These are phyloP conservation scores for Hemicentrotus pulcherrimus DNA, from an alignment of 35 echinoderm and acorn worm species.

Conservation along the genomic window DNA sequence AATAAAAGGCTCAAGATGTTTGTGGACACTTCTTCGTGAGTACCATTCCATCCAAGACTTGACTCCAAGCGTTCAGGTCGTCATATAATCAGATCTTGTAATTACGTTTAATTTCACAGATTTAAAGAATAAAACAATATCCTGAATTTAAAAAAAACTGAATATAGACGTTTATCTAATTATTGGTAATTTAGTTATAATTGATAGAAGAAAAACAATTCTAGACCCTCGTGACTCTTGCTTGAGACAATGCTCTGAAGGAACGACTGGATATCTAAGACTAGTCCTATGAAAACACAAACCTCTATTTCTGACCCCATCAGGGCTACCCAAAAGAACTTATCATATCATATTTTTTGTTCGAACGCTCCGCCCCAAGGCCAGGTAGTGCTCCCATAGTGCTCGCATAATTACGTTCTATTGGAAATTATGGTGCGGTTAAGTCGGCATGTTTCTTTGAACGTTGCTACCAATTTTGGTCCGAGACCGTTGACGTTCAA, in stretches of 20 bases:
- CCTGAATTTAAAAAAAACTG: too few relatives aligned
- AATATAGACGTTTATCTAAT: too few relatives aligned
- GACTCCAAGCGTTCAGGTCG: too few relatives aligned
- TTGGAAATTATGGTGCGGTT: slow-evolving; percentile 50
- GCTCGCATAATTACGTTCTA: slow-evolving; percentile 43
- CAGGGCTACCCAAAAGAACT: slow-evolving; percentile 21
- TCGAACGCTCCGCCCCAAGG: slow-evolving; percentile 35
- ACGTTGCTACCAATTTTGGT: slow-evolving; percentile 8
- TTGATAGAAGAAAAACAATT: too few relatives aligned
- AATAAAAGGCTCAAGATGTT: not conserved
- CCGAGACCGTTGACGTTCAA: not conserved
- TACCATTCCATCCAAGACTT: not conserved
- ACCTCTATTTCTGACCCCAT: slow-evolving; percentile 30
- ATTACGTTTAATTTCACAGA: too few relatives aligned
- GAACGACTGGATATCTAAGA: not conserved
- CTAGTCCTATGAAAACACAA: slow-evolving; percentile 22
- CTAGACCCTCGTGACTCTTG: not conserved
- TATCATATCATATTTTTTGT: slow-evolving; percentile 47
- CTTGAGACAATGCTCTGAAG: not conserved
- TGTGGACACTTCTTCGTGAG: not conserved
- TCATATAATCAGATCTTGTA: too few relatives aligned
- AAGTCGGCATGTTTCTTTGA: slow-evolving; percentile 41
- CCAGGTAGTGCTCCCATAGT: slow-evolving; percentile 34
- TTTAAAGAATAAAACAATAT: too few relatives aligned
- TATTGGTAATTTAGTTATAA: too few relatives aligned